Conservation (phyloP, 2,797 vertebrate genomes). For the Manis javanica region DNA sequence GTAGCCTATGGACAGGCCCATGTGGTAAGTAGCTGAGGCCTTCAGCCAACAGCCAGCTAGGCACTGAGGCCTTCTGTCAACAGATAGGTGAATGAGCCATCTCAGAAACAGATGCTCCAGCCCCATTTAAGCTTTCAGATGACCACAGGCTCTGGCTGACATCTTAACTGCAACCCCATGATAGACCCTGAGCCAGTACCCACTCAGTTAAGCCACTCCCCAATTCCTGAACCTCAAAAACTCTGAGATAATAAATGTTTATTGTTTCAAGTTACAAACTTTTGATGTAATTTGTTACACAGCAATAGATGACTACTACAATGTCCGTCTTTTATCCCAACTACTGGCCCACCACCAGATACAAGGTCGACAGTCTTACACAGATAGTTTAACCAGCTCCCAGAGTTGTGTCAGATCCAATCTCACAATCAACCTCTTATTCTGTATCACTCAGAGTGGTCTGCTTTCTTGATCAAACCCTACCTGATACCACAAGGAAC, state of each 20-base stretch:
- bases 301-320: neutral
- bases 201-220: neutral
- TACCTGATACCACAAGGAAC: neutral
- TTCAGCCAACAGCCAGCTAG: neutral
- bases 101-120: conserved; percentile 13
- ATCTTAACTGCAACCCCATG: neutral
- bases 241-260: neutral
- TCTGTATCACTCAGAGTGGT: neutral
- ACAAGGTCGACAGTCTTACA: neutral
- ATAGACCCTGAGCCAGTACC: neutral
- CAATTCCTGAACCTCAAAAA: neutral
- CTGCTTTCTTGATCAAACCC: conserved; percentile 13
- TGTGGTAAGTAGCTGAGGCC: neutral
- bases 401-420: neutral
- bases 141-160: neutral
- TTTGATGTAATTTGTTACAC: neutral
- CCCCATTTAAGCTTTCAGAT: neutral
- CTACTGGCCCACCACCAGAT: neutral
- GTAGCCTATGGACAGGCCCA: neutral
- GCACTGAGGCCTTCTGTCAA: neutral
- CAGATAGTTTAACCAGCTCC: neutral
- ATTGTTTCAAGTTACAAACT: neutral
- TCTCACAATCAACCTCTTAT: neutral
- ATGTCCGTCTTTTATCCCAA: neutral
- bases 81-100: neutral